phyloP scores from a whole-genome alignment of 2,113 vertebrate genomes.

The Tringa solitaria region DNA sequence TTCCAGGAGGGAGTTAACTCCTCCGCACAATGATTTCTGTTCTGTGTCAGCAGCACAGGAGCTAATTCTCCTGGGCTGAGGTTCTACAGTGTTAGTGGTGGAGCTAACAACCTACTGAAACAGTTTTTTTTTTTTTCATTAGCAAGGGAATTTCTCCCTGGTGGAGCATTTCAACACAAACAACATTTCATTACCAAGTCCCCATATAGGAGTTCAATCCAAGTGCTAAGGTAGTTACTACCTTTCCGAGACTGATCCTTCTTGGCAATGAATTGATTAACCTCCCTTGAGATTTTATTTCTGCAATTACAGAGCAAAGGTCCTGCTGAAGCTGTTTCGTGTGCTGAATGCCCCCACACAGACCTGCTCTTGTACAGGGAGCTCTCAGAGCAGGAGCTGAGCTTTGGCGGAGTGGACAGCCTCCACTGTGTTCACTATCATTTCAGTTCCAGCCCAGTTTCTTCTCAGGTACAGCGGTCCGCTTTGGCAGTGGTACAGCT shows the following conservation, averaged over 20 bases:
- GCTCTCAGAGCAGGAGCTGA: not conserved
- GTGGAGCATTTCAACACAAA: conserved; percentile 8
- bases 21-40: not conserved
- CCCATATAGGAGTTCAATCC: not conserved
- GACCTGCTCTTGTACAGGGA: not conserved
- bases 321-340: not conserved
- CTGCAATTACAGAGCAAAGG: not conserved
- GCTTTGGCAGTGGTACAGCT: not conserved
- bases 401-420: not conserved
- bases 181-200: conserved; percentile 25
- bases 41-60: not conserved
- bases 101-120: conserved; percentile 27
- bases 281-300: not conserved
- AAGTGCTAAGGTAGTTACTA: conserved; percentile 18
- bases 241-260: not conserved
- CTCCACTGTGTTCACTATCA: not conserved
- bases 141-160: conserved; percentile 49
- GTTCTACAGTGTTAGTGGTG: not conserved
- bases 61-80: not conserved
- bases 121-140: conserved; percentile 40
- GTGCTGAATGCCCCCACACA: not conserved
- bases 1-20: conserved; percentile 3
- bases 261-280: not conserved
- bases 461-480: not conserved
- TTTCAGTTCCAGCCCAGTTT: not conserved